These are phyloP conservation scores for Pterocles burchelli DNA, from an alignment of 2,113 vertebrate species.

Conservation along the genomic window DNA sequence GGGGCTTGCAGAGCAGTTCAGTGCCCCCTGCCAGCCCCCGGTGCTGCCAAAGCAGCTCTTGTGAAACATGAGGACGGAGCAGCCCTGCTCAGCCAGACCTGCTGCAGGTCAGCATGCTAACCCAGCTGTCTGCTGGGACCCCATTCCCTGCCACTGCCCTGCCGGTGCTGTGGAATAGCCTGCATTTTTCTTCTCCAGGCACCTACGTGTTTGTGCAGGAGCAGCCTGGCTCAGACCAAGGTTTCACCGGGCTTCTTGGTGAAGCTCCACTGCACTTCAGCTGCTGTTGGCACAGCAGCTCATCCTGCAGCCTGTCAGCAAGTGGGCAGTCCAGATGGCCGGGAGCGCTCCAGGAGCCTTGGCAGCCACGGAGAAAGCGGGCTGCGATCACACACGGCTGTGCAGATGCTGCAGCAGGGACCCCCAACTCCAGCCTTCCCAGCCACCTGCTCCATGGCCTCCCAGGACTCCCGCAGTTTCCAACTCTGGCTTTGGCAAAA, in stretches of 20 bases:
- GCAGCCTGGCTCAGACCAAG: not conserved
- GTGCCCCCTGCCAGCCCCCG: no score
- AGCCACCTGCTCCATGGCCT: rapidly evolving
- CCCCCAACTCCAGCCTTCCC: not conserved
- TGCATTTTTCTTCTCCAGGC: not conserved
- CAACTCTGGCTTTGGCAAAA: not conserved
- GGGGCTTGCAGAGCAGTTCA: not conserved
- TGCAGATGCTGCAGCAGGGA: not conserved
- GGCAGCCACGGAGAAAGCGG: rapidly evolving
- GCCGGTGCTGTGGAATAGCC: not conserved
- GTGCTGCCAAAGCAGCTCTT: not conserved
- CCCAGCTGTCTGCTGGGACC: no score
- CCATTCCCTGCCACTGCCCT: not conserved
- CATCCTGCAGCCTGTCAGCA: not conserved
- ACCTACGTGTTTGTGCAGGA: not conserved
- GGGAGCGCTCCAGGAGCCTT: rapidly evolving
- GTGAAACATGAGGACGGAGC: not conserved
- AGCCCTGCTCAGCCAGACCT: not conserved
- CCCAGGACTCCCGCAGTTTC: not conserved
- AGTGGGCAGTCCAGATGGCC: rapidly evolving
- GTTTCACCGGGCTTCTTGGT: not conserved
- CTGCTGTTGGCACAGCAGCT: not conserved
- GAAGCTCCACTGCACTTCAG: rapidly evolving
- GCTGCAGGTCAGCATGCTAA: not conserved
- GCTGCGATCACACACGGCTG: rapidly evolving